Conservation (phyloP, 2,113 vertebrate genomes). For the Lates calcarifer region DNA sequence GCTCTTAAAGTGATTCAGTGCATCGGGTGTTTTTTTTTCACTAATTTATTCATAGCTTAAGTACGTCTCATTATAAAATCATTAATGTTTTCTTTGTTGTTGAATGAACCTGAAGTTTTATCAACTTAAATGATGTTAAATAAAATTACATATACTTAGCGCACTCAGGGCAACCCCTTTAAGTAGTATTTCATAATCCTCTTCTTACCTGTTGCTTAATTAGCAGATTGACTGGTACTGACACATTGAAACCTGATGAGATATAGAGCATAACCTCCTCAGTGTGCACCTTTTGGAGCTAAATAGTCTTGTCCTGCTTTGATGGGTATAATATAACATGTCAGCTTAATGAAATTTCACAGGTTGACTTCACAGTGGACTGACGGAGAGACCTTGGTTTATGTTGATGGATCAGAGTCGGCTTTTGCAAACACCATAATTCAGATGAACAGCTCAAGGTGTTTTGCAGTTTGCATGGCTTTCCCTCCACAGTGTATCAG, state of each 20-base stretch:
- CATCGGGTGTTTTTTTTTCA: too few relatives aligned
- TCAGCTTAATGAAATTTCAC: constrained; percentile 3
- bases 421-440: constrained; percentile 42
- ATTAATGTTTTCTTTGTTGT: too few relatives aligned
- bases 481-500: not conserved
- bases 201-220: not conserved
- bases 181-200: too few relatives aligned
- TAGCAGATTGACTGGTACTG: not conserved
- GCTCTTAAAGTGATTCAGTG: too few relatives aligned
- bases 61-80: too few relatives aligned
- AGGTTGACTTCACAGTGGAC: not conserved
- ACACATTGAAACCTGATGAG: not conserved
- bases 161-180: too few relatives aligned
- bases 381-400: constrained; percentile 8
- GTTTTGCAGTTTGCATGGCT: constrained; percentile 6
- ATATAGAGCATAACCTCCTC: not conserved
- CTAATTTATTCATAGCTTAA: too few relatives aligned
- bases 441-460: constrained; percentile 39
- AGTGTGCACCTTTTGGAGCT: not conserved
- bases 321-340: not conserved
- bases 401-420: constrained; percentile 31
- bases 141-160: too few relatives aligned
- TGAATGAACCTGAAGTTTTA: too few relatives aligned
- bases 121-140: too few relatives aligned
- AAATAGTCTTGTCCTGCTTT: not conserved